Conservation (phyloP, 2,113 vertebrate species). For the Picathartes gymnocephalus region DNA sequence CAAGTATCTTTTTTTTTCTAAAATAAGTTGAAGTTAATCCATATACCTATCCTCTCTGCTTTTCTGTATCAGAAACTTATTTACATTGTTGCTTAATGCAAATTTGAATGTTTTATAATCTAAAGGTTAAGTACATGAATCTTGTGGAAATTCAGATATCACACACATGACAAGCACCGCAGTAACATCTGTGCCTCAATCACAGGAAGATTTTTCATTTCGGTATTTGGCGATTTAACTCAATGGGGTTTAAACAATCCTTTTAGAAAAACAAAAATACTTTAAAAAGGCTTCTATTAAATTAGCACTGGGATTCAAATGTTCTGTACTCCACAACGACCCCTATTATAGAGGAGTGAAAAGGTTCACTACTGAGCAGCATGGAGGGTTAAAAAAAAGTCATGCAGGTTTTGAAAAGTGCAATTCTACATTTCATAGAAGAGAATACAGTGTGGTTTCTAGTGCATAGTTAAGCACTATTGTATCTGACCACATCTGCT, state of each 20-base stretch:
- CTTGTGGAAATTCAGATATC: conserved; percentile 35
- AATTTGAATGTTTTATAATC: conserved; percentile 52
- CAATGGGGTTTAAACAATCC: conserved; percentile 26
- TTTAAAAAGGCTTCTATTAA: conserved; percentile 30
- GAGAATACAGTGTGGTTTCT: conserved; percentile 8
- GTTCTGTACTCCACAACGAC: neutral
- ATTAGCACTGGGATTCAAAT: conserved; percentile 26
- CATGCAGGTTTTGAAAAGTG: conserved; percentile 29
- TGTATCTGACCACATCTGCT: conserved; percentile 51
- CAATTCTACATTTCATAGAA: conserved; percentile 4
- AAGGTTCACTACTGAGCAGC: conserved; percentile 11
- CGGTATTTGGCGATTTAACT: conserved; percentile 14
- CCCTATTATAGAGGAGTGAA: neutral
- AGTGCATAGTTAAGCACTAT: conserved; percentile 18
- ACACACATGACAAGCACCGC: neutral
- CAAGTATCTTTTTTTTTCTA: neutral
- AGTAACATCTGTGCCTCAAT: conserved; percentile 35
- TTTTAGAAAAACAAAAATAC: conserved; percentile 7
- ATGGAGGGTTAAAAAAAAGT: conserved; percentile 30
- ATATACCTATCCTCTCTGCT: neutral
- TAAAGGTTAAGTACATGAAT: conserved; percentile 56
- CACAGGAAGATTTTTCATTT: conserved; percentile 51
- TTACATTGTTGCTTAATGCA: conserved; percentile 39
- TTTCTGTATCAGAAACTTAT: conserved; percentile 40
- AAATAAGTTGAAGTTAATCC: neutral